Conservation (phyloP, 2,888 invertebrate species). For the Xylota segnis region DNA sequence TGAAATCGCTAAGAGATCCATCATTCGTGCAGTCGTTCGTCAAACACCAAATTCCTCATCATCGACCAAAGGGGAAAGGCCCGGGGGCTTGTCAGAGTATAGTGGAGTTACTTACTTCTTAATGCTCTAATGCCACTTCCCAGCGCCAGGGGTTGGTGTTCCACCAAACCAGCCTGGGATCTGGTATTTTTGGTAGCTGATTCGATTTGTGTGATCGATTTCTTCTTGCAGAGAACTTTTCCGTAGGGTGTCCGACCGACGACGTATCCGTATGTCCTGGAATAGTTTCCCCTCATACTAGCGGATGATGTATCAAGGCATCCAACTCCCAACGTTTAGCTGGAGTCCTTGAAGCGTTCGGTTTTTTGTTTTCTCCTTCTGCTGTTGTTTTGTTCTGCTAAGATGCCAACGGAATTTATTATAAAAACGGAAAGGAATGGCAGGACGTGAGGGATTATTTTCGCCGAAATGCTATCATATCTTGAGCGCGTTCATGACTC, state of each 20-base stretch:
- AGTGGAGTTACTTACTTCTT: neutral
- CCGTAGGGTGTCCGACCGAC: neutral
- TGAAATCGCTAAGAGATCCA: constrained; percentile 43
- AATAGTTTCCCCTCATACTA: constrained; percentile 28
- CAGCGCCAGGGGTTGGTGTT: constrained; percentile 8
- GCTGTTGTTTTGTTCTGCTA: constrained; percentile 35
- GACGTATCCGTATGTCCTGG: neutral
- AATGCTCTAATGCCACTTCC: neutral
- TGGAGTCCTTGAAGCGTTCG: neutral
- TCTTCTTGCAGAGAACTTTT: neutral
- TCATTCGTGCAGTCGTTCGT: constrained; percentile 37
- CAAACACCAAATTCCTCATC: constrained; percentile 28
- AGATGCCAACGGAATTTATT: constrained; percentile 68
- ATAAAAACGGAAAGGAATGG: constrained; percentile 62
- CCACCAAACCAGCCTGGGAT: neutral
- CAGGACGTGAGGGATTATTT: constrained; percentile 72
- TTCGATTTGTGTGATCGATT: constrained; percentile 58
- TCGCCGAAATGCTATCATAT: constrained; percentile 68
- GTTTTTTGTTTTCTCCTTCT: neutral
- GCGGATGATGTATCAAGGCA: constrained; percentile 14
- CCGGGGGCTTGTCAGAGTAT: neutral
- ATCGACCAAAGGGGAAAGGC: neutral
- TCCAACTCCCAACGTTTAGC: neutral
- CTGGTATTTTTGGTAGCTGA: constrained; percentile 14
- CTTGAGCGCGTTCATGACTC: constrained; percentile 59